Evolutionary conservation across 1,140 invertebrate species (phyloP).

Genomic region (Saccostrea glomerata): DNA sequence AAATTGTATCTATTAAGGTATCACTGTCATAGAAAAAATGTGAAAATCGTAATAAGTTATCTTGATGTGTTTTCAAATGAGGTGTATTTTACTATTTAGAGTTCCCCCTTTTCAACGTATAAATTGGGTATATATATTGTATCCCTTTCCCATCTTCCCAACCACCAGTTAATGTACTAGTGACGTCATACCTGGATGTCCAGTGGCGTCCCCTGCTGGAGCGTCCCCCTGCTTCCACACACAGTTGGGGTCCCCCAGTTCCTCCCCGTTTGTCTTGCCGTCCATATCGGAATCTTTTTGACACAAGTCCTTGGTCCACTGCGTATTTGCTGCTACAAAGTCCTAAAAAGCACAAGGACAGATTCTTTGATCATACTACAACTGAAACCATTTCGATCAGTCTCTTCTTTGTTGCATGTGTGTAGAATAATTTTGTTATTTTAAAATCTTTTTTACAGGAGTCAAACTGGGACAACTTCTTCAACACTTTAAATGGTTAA

Average conservation of each 20-base stretch:
- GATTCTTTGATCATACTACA: too few relatives aligned
- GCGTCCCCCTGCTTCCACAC: slow-evolving; percentile 46
- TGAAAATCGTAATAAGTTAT: too few relatives aligned
- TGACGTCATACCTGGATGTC: slow-evolving; percentile 42
- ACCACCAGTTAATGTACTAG: neutral
- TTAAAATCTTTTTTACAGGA: too few relatives aligned
- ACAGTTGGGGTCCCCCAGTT: slow-evolving; percentile 61
- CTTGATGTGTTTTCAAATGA: too few relatives aligned
- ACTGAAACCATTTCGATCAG: too few relatives aligned
- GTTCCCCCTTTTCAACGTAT: neutral
- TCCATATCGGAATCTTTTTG: slow-evolving; percentile 58
- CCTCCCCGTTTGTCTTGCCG: slow-evolving; percentile 58
- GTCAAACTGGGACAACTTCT: too few relatives aligned
- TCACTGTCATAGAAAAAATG: too few relatives aligned
- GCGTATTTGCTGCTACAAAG: slow-evolving; percentile 8
- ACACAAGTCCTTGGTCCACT: slow-evolving; percentile 57
- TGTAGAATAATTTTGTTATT: too few relatives aligned
- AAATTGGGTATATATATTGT: neutral
- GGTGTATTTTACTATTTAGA: too few relatives aligned
- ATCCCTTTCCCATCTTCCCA: neutral
- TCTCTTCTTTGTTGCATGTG: too few relatives aligned
- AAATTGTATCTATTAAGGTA: too few relatives aligned
- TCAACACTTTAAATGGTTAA: too few relatives aligned
- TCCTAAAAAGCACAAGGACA: neutral
- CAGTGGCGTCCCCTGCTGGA: slow-evolving; percentile 17